phyloP scores from a whole-genome alignment of 2,888 invertebrate genomes.

The Uropetala carovei region DNA sequence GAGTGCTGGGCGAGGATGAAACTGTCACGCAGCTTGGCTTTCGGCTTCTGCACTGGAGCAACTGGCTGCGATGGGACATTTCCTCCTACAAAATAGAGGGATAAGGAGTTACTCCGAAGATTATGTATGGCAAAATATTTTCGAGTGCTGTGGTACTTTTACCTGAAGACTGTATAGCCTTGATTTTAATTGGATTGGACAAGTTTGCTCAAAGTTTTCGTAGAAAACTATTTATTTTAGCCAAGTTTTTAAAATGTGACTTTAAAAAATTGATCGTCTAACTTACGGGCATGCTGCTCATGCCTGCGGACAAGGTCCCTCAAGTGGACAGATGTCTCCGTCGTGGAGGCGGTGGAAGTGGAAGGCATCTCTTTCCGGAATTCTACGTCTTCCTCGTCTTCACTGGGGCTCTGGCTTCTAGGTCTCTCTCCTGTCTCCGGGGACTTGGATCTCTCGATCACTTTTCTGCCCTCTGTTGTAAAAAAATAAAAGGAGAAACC shows the following conservation, averaged over 20 bases:
- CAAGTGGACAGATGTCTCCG: constrained; percentile 69
- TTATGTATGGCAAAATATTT: background rate
- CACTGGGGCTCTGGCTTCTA: constrained; percentile 70
- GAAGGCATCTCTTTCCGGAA: constrained; percentile 27
- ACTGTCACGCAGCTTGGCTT: constrained; percentile 71
- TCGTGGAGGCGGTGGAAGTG: constrained; percentile 42
- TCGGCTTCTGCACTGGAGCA: constrained; percentile 70
- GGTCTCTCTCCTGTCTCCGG: constrained; percentile 66
- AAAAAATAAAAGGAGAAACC: background rate
- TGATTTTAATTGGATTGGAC: too few species aligned
- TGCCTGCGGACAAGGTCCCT: constrained; percentile 71
- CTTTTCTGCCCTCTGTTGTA: background rate
- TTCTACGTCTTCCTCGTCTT: background rate
- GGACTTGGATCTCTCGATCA: constrained; percentile 17
- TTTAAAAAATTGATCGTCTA: too few species aligned
- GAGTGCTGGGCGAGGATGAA: constrained; percentile 69
- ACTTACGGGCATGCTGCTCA: constrained; percentile 71
- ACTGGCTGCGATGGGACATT: constrained; percentile 66
- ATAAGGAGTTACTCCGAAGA: background rate
- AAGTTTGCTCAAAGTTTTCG: too few species aligned
- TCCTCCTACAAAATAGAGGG: constrained; percentile 66
- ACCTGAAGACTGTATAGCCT: background rate
- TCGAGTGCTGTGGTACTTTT: background rate
- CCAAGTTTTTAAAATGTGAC: too few species aligned
- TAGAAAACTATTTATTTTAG: too few species aligned